A percentile compares a stretch with the other conserved stretches of the same genome.
phyloP scores from a whole-genome alignment of 2,888 invertebrate genomes.

The Selenia dentaria region DNA sequence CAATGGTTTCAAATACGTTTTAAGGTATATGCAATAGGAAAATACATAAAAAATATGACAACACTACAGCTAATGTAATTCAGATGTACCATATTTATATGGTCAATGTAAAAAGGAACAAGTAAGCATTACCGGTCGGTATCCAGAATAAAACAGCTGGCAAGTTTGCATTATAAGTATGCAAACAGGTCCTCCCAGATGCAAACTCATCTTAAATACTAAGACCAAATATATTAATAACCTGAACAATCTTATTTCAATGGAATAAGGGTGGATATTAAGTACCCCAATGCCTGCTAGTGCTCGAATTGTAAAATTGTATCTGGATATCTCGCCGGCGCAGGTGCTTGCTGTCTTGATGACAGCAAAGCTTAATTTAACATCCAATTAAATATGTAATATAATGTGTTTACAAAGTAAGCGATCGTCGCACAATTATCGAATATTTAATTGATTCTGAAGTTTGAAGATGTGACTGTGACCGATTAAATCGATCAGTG shows the following conservation, averaged over 20 bases:
- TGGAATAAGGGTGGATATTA: neutral
- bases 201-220: constrained; percentile 47
- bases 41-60: too few species aligned
- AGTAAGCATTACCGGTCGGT: constrained; percentile 48
- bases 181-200: constrained; percentile 49
- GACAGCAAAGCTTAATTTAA: constrained; percentile 8
- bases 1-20: too few species aligned
- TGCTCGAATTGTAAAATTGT: neutral
- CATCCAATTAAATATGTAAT: constrained; percentile 12
- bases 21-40: too few species aligned
- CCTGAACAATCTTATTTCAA: neutral
- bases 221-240: neutral
- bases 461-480: too few species aligned
- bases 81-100: too few species aligned
- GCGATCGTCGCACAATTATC: too few species aligned
- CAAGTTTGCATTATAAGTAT: constrained; percentile 57
- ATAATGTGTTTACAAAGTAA: too few species aligned
- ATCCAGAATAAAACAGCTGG: constrained; percentile 60
- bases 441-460: too few species aligned
- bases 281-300: neutral
- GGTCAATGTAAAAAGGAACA: neutral
- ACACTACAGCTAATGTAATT: too few species aligned
- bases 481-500: too few species aligned
- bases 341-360: constrained; percentile 19
- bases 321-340: constrained; percentile 12